These are phyloP conservation scores for Ecliptopera silaceata DNA, from an alignment of 2,888 invertebrate genomes.

Conservation along the genomic window DNA sequence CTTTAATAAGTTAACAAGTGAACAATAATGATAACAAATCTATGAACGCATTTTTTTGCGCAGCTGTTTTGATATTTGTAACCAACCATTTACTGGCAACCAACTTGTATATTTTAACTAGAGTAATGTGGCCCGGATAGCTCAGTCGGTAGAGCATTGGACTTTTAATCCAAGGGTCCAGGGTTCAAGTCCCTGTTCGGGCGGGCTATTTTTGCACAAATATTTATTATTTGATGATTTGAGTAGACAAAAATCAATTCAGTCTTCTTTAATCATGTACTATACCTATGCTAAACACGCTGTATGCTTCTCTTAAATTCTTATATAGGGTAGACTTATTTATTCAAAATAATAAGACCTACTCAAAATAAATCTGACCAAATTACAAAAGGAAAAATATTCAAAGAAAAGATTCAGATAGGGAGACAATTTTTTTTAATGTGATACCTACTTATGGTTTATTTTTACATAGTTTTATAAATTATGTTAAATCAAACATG, in stretches of 20 bases:
- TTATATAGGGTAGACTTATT: no score
- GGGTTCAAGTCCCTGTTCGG: conserved; percentile 90
- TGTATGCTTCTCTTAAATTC: no score
- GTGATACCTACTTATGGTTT: conserved; percentile 39
- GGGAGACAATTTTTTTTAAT: no score
- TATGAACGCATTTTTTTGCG: not conserved
- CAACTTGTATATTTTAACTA: conserved; percentile 14
- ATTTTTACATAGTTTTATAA: conserved; percentile 65
- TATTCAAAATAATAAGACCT: no score
- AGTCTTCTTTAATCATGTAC: no score
- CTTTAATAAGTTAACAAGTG: no score
- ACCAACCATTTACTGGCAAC: not conserved
- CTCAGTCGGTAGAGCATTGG: conserved; percentile 90
- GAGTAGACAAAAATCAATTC: no score
- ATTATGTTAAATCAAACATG: conserved; percentile 72
- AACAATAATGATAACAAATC: not conserved
- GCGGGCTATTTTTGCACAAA: conserved; percentile 60
- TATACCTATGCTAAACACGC: no score
- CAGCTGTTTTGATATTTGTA: conserved; percentile 5
- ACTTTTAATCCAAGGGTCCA: conserved; percentile 91
- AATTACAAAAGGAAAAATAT: no score
- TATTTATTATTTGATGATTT: no score
- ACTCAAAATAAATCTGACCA: no score
- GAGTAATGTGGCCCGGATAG: conserved; percentile 82
- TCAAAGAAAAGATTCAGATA: not conserved